Percentiles rank a stretch among this genome's conserved stretches.
phyloP scores from a whole-genome alignment of 2,888 invertebrate genomes.

The Dione vanillae region DNA sequence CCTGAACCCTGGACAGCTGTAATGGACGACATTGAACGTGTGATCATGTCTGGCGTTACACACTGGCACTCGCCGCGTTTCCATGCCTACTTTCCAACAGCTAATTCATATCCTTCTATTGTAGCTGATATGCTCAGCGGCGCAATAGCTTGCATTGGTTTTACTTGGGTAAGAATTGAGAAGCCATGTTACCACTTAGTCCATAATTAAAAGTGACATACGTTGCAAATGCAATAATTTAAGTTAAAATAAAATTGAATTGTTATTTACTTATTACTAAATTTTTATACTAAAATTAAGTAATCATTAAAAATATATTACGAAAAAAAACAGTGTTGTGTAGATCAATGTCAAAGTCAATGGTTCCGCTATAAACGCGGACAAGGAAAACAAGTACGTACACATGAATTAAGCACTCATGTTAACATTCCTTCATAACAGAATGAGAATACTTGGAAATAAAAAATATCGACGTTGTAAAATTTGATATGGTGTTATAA shows the following conservation, averaged over 20 bases:
- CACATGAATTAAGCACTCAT: constrained; percentile 12
- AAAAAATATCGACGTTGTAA: neutral
- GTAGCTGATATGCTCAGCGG: constrained; percentile 97
- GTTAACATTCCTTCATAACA: neutral
- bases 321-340: constrained; percentile 16
- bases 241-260: neutral
- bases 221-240: too few species aligned
- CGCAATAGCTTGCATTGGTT: constrained; percentile 97
- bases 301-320: neutral
- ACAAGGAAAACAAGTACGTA: constrained; percentile 64
- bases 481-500: neutral
- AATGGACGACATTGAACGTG: constrained; percentile 95
- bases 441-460: neutral
- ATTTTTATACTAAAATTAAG: neutral
- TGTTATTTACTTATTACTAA: too few species aligned
- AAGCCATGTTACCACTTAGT: neutral
- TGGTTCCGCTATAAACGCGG: constrained; percentile 48
- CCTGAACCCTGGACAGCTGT: constrained; percentile 96
- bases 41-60: constrained; percentile 99
- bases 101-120: constrained; percentile 96
- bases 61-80: constrained; percentile 99
- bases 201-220: neutral
- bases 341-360: constrained; percentile 60
- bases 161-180: constrained; percentile 92
- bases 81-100: constrained; percentile 97